Base-by-base conservation (phyloP, 2,888 invertebrate species). In the Troides helena region DNA sequence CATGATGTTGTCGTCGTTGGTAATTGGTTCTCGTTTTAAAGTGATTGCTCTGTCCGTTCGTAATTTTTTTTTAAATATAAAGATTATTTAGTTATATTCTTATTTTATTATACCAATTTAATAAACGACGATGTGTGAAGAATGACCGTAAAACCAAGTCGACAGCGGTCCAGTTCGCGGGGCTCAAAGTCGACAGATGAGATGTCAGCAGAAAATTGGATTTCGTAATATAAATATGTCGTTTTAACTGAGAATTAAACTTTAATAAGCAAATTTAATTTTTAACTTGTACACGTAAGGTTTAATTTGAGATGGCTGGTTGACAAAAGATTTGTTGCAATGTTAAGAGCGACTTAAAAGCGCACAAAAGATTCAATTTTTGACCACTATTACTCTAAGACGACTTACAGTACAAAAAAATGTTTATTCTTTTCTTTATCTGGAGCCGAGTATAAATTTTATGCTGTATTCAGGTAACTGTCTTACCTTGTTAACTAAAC, bases 151-250 rank as follows among this genome's bases (percentile, higher is more conserved):
- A 90, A 91, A 88, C 89, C 82, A 79, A 85, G 85, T 79, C 85
- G 91, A 90, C 90, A 87, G 81, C 83, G 81, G 82, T 81, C 88
- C 86, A 86, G 87, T 84, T 84, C 84, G 83, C 81, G 86, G 82
- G 88, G 88, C 82, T 90, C 90, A 91, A 92, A 92, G 92, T 85
- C 89, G 92, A 92, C 92, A 92, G 91, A 88, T 90, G 90, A 91
- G 86, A 90, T 89, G 92, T 91, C 92, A 88, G 91, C 91, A 91
- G 91, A 92, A 92, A 92, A 92, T 92, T 92, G 92, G 92, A 92
- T 92, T 92, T 90, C 81, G 89, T 88, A 90, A 91, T 92, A 92
- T 92, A 92, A 92, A 92, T 90, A 91, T 91, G 91, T 91, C 90
- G 85, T 85, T 85, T 86, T 85, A 83, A 84, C 85, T 85, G 87